Evolutionary conservation across 2,113 vertebrate species (phyloP), one percentile per base, ranked within the genome.

Genomic region (Coptodon bakossiorum): DNA sequence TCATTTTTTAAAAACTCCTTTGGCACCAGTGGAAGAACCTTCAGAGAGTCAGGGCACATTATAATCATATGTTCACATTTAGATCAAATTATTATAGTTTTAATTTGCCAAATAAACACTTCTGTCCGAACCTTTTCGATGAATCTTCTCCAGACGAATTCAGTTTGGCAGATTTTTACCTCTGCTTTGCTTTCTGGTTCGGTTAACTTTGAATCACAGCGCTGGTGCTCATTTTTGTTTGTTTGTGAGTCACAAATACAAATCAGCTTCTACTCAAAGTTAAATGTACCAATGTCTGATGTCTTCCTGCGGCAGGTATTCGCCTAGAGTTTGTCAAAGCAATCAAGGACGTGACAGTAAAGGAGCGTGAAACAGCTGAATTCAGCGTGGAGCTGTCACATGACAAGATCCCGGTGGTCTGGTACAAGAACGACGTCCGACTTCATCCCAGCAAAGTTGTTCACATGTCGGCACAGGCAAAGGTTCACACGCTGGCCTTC

Each of bases 331-430:
- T 99, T 94, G 95, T 97, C 83, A 98, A 96, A 80, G 97, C 98
- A 10, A 98, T 99, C 40, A 98, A 98, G 90, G 99, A 99, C 16
- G 98, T 99, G 50, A 99, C 98, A 0, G 99, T 99, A 86, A 99
- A 99, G 90, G 99, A 99, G 81, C 95, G 98, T 3, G 98, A 99
- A 94, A 98, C 97, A 7, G 98, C 98, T 2, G 97, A 98, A 86
- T 99, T 99, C 93, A 98, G 97, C 5, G 95, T 98, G 10, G 98
- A 99, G 31, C 96, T 99, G 16, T 99, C 99, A 10, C 99, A 99
- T 36, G 98, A 99, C 45, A 98, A 99, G 56, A 97, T 99, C 82
- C 91, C 94, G 1, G 98, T 99, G 82, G 94, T 71, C n/a, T 99
- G 99, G 99, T 99, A 97, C 95, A 99, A 98, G 89, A 99, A 99